A percentile compares a stretch with the other conserved stretches of the same genome.
Conservation (phyloP, 2,888 invertebrate genomes). For the Archaeoteleia sp. region DNA sequence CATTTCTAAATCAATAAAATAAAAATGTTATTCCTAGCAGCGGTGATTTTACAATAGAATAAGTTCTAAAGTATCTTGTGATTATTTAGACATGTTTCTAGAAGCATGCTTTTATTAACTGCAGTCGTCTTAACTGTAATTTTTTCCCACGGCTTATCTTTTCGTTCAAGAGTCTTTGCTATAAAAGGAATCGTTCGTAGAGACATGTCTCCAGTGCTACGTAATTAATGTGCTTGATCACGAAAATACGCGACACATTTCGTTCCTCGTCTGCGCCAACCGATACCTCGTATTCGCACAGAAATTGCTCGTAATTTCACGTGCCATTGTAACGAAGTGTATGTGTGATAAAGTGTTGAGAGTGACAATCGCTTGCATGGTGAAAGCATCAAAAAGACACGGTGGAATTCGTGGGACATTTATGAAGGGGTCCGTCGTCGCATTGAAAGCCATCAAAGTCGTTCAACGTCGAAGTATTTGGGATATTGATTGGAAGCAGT, state of each 20-base stretch:
- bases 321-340: constrained; percentile 1
- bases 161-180: constrained; percentile 43
- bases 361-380: constrained; percentile 18
- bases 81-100: constrained; percentile 6
- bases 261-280: constrained; percentile 13
- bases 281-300: not conserved
- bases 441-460: constrained; percentile 62
- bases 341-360: constrained; percentile 14
- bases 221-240: constrained; percentile 29
- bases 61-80: not conserved
- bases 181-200: constrained; percentile 65
- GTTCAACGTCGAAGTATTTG: constrained; percentile 67
- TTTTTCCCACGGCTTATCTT: constrained; percentile 39
- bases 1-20: too few species aligned
- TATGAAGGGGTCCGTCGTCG: constrained; percentile 68
- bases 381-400: constrained; percentile 27
- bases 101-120: constrained; percentile 15
- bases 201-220: constrained; percentile 61
- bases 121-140: too few species aligned
- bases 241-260: not conserved
- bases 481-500: constrained; percentile 71
- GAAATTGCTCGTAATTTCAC: not conserved
- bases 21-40: not conserved
- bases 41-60: not conserved
- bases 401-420: constrained; percentile 62